These are phyloP conservation scores for Crotalus helleri DNA, from an alignment of 2,113 vertebrate genomes.

Conservation along the genomic window DNA sequence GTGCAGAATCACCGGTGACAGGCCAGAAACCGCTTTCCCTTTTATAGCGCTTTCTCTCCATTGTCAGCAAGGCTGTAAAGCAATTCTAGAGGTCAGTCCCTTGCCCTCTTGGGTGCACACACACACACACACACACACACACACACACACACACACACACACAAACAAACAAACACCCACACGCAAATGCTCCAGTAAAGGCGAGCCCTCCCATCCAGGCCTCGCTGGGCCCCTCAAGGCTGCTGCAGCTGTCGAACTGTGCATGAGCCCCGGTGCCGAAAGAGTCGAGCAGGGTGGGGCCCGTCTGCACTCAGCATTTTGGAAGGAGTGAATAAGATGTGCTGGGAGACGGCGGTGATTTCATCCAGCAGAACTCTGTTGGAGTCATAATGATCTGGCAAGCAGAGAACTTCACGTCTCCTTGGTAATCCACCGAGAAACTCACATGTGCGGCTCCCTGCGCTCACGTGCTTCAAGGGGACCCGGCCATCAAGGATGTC, in stretches of 20 bases:
- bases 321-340: not conserved
- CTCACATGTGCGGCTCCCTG: not conserved
- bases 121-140: not conserved
- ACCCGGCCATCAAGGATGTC: too few species aligned
- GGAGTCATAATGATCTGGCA: not conserved
- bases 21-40: not conserved
- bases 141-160: rapidly evolving
- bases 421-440: not conserved
- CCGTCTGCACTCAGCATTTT: rapidly evolving
- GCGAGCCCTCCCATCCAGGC: not conserved
- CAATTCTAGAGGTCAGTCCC: not conserved
- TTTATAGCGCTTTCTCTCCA: not conserved
- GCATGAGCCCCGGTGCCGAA: not conserved
- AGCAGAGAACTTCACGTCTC: not conserved
- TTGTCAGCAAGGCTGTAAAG: not conserved
- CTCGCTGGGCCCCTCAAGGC: not conserved
- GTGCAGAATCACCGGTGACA: not conserved
- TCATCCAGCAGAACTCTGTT: rapidly evolving
- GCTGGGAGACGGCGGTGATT: conserved; percentile 6
- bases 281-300: conserved; percentile 34
- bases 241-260: too few species aligned
- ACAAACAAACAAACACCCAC: rapidly evolving
- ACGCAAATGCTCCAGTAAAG: rapidly evolving
- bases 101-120: not conserved
- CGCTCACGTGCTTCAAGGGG: not conserved